Evolutionary conservation across 2,113 vertebrate species (phyloP), one percentile per base, ranked within the genome.

Genomic region (Calyptomena viridis): DNA sequence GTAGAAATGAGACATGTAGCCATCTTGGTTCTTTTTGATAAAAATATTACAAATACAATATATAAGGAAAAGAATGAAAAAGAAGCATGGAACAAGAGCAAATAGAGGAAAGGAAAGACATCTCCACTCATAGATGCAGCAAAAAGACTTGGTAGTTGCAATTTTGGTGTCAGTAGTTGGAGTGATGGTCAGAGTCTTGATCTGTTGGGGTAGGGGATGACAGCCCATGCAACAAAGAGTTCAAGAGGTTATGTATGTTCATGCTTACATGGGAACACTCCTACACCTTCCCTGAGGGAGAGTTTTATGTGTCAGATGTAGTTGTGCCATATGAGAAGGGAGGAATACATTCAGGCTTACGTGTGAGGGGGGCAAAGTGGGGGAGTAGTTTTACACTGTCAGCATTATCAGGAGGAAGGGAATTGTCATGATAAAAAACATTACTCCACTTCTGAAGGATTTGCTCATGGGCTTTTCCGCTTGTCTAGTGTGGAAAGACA

Each of bases 161-260:
- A 47, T 79, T 87, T 63, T 1, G 10, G 4, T 25, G 49, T 40
- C n/a, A 3, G 2, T 47, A 21, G 4, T 12, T 47, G 19, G 23
- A 53, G 28, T 46, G 12, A 46, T 39, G 59, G 14, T 28, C 0
- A 1, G 25, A 53, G n/a, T 24, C 19, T n/a, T 1, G 0, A 47
- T n/a, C 19, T 0, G 0, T 7, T 47, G 24, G 11, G 6, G 8
- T 20, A 66, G 11, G 27, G 6, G 4, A 9, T 21, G 39, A 55
- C 18, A 27, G 15, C 14, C 28, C 6, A 15, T 24, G 46, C 16
- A 55, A 30, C 8, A 40, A 12, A 77, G 27, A 37, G 12, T 63
- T 71, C 20, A 13, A 40, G 20, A 24, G 15, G 33, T 55, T 40
- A 17, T 9, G 2, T 21, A n/a, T 4, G 16, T n/a, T 40, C 66